Base-by-base conservation (phyloP, 2,888 invertebrate genomes). In the Acanthosepion esculentum region DNA sequence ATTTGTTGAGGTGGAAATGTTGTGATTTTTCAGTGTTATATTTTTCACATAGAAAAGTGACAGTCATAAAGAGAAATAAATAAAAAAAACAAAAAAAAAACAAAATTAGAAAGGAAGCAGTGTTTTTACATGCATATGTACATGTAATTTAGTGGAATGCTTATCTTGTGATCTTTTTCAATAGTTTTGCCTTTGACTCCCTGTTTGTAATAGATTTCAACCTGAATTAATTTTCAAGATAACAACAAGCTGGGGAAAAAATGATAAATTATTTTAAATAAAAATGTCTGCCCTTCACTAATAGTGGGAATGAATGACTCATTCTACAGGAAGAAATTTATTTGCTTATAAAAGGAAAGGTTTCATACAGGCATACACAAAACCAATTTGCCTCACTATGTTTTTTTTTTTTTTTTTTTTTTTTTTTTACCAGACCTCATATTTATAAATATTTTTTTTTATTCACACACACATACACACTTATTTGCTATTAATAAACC, bases 191-290 rank as follows among this genome's bases (percentile, higher is more conserved):
- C 12, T 78, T 29, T 78, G 29, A 29, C 29, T 78, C 78, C n/a
- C 78, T 78, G 33, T n/a, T 78, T 78, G n/a, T 78, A 78, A n/a
- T 33, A 78, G n/a, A n/a, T 78, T 78, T 78, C 78, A 78, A 33
- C n/a, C 78, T 78, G 78, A 78, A 78, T 78, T 78, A n/a, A n/a
- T n/a, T 78, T 78, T 78, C 15, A n/a, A 78, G 78, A 78, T 78
- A 18, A n/a, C 78, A 78, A 78, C 23, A 50, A 50, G 41, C 41
- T 23, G 12, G 78, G 33, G 33, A 12, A 78, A 78, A 33, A 78
- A 78, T 78, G 33, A 78, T 78, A 12, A 78, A 78, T 78, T 78
- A 33, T 78, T 78, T 78, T 10, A 78, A n/a, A 78, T 78, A n/a
- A 78, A 78, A 78, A 78, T 78, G 78, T 78, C 78, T n/a, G 78